Conservation (phyloP, 1,140 invertebrate species). For the Maconellicoccus hirsutus region DNA sequence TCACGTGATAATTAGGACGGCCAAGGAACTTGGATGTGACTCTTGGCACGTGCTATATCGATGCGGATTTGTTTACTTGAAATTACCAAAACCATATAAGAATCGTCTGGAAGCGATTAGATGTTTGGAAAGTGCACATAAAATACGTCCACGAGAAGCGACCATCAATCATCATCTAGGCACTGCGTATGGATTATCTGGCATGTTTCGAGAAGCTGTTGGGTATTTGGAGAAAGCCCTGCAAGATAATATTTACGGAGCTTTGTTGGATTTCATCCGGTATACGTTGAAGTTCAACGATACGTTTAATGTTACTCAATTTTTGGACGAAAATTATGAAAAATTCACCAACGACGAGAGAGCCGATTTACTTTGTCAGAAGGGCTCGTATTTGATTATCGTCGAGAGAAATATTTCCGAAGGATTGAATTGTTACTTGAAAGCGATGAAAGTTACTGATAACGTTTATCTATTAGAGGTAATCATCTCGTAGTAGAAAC, state of each 20-base stretch:
- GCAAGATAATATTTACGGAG: neutral
- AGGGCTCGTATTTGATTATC: neutral
- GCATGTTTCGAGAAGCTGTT: neutral
- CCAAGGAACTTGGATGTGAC: neutral
- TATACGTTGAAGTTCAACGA: neutral
- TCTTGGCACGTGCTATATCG: neutral
- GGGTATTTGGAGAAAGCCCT: neutral
- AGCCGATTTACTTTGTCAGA: neutral
- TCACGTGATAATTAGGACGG: neutral
- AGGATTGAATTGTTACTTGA: neutral
- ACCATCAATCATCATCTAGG: neutral
- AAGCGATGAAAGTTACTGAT: neutral
- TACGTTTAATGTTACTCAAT: neutral
- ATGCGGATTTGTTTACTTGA: neutral
- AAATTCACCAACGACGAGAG: constrained; percentile 3
- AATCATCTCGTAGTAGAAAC: neutral
- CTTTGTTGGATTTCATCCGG: neutral
- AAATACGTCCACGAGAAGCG: neutral
- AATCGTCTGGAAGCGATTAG: neutral
- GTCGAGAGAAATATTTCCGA: neutral
- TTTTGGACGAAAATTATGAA: neutral
- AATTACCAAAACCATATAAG: neutral
- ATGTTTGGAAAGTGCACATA: neutral
- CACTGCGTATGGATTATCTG: neutral
- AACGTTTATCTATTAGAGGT: neutral